Evolutionary conservation across 2,888 invertebrate genomes (phyloP).

Genomic region (Aphidoletes aphidimyza): DNA sequence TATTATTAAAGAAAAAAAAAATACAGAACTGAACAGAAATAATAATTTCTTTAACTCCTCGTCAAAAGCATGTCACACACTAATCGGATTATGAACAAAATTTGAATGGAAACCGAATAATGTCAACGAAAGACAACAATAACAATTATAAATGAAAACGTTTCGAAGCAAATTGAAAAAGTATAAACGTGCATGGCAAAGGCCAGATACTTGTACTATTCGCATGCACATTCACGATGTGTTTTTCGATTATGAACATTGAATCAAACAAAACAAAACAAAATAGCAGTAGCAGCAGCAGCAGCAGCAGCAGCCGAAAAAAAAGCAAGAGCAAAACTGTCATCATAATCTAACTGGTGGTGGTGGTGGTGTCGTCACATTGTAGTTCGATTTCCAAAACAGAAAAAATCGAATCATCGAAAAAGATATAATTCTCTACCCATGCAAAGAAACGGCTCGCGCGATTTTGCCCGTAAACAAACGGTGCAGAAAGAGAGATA

Average conservation of each 20-base stretch:
- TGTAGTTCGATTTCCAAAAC: no score
- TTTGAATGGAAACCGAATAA: constrained; percentile 54
- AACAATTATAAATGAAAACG: constrained; percentile 47
- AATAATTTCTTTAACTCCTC: constrained; percentile 55
- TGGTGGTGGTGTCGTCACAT: no score
- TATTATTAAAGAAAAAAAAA: no score
- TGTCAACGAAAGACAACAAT: constrained; percentile 15
- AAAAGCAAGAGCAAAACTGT: no score
- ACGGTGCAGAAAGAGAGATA: no score
- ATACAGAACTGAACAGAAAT: constrained; percentile 12
- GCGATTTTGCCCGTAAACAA: no score
- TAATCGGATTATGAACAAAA: constrained; percentile 56
- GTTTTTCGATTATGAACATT: no score
- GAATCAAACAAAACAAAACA: not conserved
- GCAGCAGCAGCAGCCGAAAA: no score
- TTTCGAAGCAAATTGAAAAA: constrained; percentile 40
- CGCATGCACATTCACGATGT: not conserved
- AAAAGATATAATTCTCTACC: no score
- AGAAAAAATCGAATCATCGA: no score
- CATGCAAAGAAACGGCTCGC: no score
- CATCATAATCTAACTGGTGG: no score
- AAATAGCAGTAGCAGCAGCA: not conserved
- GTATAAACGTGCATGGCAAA: not conserved
- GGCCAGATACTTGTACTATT: not conserved
- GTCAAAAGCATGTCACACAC: constrained; percentile 55